Base-by-base conservation (phyloP, 1,140 invertebrate genomes). In the Penaeus japonicus region DNA sequence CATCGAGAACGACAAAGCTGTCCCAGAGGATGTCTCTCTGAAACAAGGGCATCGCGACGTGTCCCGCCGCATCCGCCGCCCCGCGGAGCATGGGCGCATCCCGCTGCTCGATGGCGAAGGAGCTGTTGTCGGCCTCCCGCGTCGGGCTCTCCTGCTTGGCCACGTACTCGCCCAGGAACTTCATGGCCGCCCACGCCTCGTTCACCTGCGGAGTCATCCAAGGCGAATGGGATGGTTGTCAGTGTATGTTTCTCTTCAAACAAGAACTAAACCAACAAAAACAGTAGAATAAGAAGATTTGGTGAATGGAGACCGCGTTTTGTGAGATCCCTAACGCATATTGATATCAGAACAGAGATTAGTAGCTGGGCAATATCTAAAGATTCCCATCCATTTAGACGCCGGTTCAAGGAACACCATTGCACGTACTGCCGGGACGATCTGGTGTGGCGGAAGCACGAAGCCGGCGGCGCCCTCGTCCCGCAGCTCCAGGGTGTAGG, bases 141-240 rank as follows among this genome's bases (percentile, higher is more conserved):
- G 4, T 39, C 10, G 22, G 35, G 24, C 3, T n/a, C 47, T 54
- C 30, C 53, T 24, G n/a, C 32, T 55, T 35, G n/a, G 27, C 35
- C 27, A 22, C 35, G 18, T n/a, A 20, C 27, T 53, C 35, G 15
- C 47, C 79, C 4, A 82, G 55, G 80, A 17, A 32, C 27, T 82
- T 59, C 15, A 82, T 32, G 24, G 80, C 80, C 80, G n/a, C 10
- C 80, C 80, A 82, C 4, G 80, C 80, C 35, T 82, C 80, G 24
- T 62, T 82, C n/a, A 55, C 55, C 80, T 82, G 80, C n/a, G 10
- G 32, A n/a, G 54, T 55, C 47, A 7, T 10, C 24, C 18, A 35
- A 18, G 7, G 22, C 22, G 75, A 35, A 32, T 30, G 75, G 20
- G 0, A 77, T 77, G 32, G 30, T 10, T 30, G 35, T 18, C 24